These are phyloP conservation scores for Otolemur crassicaudatus DNA, from an alignment of 2,797 vertebrate species.

Conservation along the genomic window DNA sequence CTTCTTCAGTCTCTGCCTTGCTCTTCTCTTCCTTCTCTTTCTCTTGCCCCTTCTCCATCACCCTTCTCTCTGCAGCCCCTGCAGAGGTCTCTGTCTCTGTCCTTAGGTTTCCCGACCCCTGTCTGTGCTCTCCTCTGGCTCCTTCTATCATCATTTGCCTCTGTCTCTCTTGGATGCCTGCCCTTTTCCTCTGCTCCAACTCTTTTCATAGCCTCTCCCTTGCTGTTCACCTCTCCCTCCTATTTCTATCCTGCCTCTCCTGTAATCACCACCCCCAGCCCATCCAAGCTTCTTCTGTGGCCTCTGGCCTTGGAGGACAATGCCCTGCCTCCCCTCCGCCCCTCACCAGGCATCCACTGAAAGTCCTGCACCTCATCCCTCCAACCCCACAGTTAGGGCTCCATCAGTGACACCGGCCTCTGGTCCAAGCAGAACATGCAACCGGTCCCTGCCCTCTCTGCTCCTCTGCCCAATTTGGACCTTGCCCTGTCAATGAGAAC, in stretches of 20 bases:
- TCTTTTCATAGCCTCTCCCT: background rate
- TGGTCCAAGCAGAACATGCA: background rate
- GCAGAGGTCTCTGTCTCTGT: background rate
- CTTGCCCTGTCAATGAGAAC: background rate
- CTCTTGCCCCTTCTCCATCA: background rate
- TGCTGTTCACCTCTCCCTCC: background rate
- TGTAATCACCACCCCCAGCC: no score
- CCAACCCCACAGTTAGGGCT: background rate
- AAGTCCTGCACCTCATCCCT: background rate
- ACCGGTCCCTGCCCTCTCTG: background rate
- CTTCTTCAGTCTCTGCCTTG: background rate
- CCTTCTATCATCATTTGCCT: background rate
- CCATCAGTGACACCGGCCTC: no score
- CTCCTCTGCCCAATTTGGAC: background rate
- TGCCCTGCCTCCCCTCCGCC: background rate
- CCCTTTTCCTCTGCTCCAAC: background rate
- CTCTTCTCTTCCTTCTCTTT: background rate
- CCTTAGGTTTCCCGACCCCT: background rate
- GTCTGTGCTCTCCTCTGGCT: background rate
- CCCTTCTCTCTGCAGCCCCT: background rate
- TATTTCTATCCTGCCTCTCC: background rate
- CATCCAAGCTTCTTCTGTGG: background rate
- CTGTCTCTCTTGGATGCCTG: background rate
- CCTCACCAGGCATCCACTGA: background rate
- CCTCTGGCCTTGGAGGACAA: background rate